A percentile compares a stretch with the other conserved stretches of the same genome.
Conservation (phyloP, 2,797 vertebrate species). For the Scyliorhinus canicula region DNA sequence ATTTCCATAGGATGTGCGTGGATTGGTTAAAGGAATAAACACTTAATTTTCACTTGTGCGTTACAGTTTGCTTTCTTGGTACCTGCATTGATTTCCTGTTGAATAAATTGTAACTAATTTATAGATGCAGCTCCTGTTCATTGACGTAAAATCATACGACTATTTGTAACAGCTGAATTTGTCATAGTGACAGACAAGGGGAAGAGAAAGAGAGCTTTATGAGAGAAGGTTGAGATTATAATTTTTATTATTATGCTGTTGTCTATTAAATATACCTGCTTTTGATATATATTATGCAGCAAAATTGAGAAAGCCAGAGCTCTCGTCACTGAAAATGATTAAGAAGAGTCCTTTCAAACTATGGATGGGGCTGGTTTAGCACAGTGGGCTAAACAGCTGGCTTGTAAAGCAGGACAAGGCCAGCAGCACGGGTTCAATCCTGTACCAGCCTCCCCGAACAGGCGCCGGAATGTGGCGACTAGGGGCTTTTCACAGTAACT, state of each 20-base stretch:
- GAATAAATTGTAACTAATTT: background rate
- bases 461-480: too few relatives aligned
- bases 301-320: background rate
- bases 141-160: background rate
- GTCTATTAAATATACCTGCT: background rate
- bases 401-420: too few relatives aligned
- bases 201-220: background rate
- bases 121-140: background rate
- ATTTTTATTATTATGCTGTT: background rate
- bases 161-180: background rate
- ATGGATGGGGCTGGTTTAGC: too few relatives aligned
- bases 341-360: background rate
- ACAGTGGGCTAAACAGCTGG: too few relatives aligned
- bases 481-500: too few relatives aligned
- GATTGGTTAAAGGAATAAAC: background rate
- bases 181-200: background rate
- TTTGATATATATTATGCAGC: background rate
- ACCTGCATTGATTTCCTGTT: background rate
- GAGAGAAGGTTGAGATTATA: background rate
- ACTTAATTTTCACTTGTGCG: background rate
- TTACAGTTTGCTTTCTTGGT: background rate
- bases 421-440: too few relatives aligned
- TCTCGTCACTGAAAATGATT: background rate
- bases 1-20: background rate
- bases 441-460: too few relatives aligned